Evolutionary conservation across 1,140 invertebrate genomes (phyloP), one percentile per base, ranked within the genome.

Genomic region (Manduca sexta): DNA sequence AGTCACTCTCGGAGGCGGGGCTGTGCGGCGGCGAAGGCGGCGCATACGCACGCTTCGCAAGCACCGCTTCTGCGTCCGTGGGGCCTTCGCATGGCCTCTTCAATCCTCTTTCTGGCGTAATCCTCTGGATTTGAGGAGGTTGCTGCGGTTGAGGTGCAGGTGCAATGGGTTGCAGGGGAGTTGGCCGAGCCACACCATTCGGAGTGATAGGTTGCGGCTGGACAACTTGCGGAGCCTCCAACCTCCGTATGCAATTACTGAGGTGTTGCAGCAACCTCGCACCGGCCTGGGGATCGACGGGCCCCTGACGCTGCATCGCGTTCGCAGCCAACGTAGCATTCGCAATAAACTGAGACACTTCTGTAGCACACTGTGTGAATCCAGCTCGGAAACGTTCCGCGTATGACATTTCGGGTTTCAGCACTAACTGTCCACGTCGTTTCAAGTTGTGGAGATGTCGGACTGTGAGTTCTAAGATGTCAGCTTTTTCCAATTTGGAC

Each of bases 401-500:
- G 44, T 84, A 84, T 63, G 95, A 95, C 42, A 92, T 90, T 66
- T 93, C 91, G 49, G 91, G 89, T 52, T 91, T 90, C n/a, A 92
- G 88, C 61, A 91, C 92, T 33, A 91, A 83, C 52, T 85, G 77
- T n/a, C 90, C 90, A 10, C 93, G 82, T 26, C 91, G 83, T 70
- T 94, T 93, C 12, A 84, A 64, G n/a, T 91, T 88, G 49, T 94
- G 92, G 3, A 97, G 86, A 68, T 97, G 95, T 58, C 94, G 91
- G 1, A 98, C 96, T 0, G 97, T 97, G 68, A 98, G 88, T 77
- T 99, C 97, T 34, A 98, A 88, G 64, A 99, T 97, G 78, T 98
- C 97, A 1, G 97, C 97, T 77, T 99, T 99, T 84, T 99, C 97
- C 59, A 98, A 83, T 69, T 98, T 97, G 40, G 94, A 93, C n/a